Evolutionary conservation across 2,797 vertebrate species (phyloP).

Genomic region (Sebastes vulpes): DNA sequence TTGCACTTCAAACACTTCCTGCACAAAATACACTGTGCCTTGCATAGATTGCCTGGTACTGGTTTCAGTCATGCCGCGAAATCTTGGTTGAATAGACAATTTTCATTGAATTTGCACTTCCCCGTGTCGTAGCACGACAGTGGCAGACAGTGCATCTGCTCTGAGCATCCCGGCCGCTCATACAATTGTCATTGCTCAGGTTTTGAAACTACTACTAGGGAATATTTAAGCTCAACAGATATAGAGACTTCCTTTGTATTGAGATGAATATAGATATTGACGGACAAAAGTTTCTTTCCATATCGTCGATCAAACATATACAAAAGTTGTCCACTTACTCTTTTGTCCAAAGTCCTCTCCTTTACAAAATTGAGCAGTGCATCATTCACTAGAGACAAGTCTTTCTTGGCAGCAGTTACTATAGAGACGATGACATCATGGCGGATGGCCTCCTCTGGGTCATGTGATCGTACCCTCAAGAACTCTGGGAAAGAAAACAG

Average conservation of each 20-base stretch:
- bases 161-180: too few relatives aligned
- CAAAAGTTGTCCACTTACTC: slow-evolving; percentile 84
- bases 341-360: slow-evolving; percentile 96
- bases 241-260: not conserved
- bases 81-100: too few relatives aligned
- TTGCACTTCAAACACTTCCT: too few relatives aligned
- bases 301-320: not conserved
- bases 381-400: slow-evolving; percentile 95
- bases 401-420: slow-evolving; percentile 98
- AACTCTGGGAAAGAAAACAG: slow-evolving; percentile 85
- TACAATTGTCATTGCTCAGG: not conserved
- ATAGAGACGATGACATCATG: slow-evolving; percentile 99
- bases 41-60: too few relatives aligned
- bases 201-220: not conserved
- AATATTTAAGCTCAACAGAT: not conserved
- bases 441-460: slow-evolving; percentile 97
- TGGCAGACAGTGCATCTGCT: too few relatives aligned
- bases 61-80: too few relatives aligned
- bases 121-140: too few relatives aligned
- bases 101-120: too few relatives aligned
- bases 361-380: slow-evolving; percentile 96
- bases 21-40: too few relatives aligned
- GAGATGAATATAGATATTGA: not conserved
- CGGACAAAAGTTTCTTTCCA: not conserved
- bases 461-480: slow-evolving; percentile 96